Conservation (phyloP, 2,797 vertebrate species). For the Tenualosa thibaudeaui region DNA sequence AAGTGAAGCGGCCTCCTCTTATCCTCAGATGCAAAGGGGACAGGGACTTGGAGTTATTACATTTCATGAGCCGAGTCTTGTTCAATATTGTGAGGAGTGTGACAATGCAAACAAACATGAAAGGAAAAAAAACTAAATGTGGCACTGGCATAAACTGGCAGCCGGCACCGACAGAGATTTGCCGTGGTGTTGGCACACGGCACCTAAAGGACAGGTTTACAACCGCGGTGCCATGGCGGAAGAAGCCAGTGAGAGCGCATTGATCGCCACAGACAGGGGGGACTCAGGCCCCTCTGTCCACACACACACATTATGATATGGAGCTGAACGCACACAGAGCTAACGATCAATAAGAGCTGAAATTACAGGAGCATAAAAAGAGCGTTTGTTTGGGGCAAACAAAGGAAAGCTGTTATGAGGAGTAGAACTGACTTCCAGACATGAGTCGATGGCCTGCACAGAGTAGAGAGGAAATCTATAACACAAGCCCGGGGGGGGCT, state of each 20-base stretch:
- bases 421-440: constrained; percentile 11
- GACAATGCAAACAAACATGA: not conserved
- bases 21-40: not conserved
- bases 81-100: not conserved
- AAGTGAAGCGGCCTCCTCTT: not conserved
- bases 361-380: constrained; percentile 7
- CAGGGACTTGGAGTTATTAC: not conserved
- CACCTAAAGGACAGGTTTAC: not conserved
- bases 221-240: not conserved
- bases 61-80: not conserved
- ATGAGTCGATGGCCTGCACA: constrained; percentile 3
- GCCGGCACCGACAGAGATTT: not conserved
- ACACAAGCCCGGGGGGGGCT: not conserved
- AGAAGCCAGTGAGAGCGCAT: not conserved
- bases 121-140: not conserved
- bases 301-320: constrained; percentile 10
- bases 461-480: not conserved
- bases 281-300: not conserved
- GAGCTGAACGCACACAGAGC: not conserved
- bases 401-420: not conserved
- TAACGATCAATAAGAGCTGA: not conserved
- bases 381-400: not conserved
- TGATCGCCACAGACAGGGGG: not conserved
- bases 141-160: not conserved
- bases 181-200: not conserved